These are phyloP conservation scores for Pristionchus mayeri DNA, from an alignment of 2,888 invertebrate genomes.

Conservation along the genomic window DNA sequence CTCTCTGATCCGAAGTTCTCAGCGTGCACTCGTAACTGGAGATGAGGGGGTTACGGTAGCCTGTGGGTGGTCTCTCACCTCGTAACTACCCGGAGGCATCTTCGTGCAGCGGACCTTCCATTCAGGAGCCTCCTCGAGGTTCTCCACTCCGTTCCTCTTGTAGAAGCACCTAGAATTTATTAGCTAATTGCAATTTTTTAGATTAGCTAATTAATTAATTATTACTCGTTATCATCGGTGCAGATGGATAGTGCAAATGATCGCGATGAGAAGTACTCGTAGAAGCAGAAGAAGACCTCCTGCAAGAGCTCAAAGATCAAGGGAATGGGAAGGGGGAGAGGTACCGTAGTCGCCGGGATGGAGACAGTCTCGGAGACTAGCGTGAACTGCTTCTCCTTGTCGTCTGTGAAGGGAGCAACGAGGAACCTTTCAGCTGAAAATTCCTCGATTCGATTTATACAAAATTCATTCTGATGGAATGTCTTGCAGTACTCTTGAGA, in stretches of 20 bases:
- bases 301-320: too few species aligned
- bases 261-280: slow-evolving; percentile 66
- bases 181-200: too few species aligned
- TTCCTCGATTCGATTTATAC: background rate
- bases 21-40: slow-evolving; percentile 67
- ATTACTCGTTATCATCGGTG: slow-evolving; percentile 66
- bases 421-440: slow-evolving; percentile 52
- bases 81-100: slow-evolving; percentile 65
- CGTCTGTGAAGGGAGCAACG: slow-evolving; percentile 46
- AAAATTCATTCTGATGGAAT: background rate
- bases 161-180: too few species aligned
- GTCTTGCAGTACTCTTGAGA: too few species aligned
- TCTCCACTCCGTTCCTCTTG: slow-evolving; percentile 56
- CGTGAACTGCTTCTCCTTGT: slow-evolving; percentile 45
- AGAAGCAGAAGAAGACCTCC: slow-evolving; percentile 70
- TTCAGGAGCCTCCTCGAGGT: slow-evolving; percentile 60
- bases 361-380: slow-evolving; percentile 44
- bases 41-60: background rate
- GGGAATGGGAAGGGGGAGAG: background rate
- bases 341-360: slow-evolving; percentile 39
- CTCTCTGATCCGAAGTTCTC: slow-evolving; percentile 66
- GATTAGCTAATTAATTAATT: too few species aligned
- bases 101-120: slow-evolving; percentile 68
- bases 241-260: slow-evolving; percentile 63
- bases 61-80: slow-evolving; percentile 52